Conservation (phyloP, 2,888 invertebrate species). For the Subacronicta megacephala region DNA sequence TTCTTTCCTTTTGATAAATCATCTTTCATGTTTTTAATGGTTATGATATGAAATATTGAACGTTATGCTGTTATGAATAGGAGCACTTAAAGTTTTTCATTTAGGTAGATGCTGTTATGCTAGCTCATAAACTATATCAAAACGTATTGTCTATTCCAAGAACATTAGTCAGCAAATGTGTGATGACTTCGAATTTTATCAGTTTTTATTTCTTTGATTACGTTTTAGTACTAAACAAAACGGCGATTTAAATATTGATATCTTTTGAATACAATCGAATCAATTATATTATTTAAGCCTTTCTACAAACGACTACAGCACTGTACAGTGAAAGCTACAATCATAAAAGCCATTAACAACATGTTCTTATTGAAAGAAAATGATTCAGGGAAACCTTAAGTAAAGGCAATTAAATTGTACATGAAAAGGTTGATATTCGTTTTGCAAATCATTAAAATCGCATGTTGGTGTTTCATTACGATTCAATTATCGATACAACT, state of each 20-base stretch:
- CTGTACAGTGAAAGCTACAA: not conserved
- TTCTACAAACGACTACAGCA: not conserved
- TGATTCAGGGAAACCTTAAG: constrained; percentile 8
- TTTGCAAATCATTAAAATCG: constrained; percentile 14
- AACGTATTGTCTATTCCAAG: not conserved
- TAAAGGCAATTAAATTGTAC: constrained; percentile 16
- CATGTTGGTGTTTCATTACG: constrained; percentile 14
- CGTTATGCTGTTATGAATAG: constrained; percentile 30
- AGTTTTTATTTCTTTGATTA: too few species aligned
- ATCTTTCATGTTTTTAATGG: constrained; percentile 30
- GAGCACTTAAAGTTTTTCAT: constrained; percentile 29
- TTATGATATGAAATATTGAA: constrained; percentile 33
- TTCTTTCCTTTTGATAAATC: constrained; percentile 37
- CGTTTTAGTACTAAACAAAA: too few species aligned
- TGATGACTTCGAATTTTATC: not conserved
- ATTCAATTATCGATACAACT: constrained; percentile 19
- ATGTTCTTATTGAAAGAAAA: not conserved
- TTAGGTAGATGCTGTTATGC: constrained; percentile 3
- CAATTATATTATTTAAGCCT: not conserved
- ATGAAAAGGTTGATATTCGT: not conserved
- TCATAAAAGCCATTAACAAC: constrained; percentile 4
- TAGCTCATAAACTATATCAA: too few species aligned
- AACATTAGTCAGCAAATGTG: not conserved
- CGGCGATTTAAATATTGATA: not conserved
- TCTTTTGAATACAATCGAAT: not conserved